Evolutionary conservation across 2,797 vertebrate genomes (phyloP).

Genomic region (Hypotaenidia philippensis): DNA sequence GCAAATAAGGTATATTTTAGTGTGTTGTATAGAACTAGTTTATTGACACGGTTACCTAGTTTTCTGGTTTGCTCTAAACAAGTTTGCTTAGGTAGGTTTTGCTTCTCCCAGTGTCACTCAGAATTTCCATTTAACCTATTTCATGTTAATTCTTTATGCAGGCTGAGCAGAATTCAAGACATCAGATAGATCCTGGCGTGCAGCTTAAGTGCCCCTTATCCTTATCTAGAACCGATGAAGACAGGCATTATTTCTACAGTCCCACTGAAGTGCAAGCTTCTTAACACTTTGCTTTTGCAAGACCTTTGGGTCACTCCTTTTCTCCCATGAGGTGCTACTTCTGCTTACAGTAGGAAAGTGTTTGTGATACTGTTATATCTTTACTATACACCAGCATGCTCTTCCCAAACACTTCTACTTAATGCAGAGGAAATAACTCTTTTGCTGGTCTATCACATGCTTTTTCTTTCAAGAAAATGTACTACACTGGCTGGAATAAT

Average conservation of each 20-base stretch:
- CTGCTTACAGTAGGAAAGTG: not conserved
- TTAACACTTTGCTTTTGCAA: slow-evolving; percentile 35
- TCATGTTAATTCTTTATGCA: not conserved
- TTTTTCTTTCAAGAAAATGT: not conserved
- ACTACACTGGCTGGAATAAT: not conserved
- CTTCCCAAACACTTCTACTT: not conserved
- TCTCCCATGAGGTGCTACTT: not conserved
- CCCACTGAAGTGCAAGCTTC: not conserved
- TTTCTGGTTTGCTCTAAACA: not conserved
- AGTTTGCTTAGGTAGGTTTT: not conserved
- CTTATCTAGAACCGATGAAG: not conserved
- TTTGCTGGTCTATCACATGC: not conserved
- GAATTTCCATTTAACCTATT: slow-evolving; percentile 14
- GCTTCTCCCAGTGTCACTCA: not conserved
- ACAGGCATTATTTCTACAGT: not conserved
- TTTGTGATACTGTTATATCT: not conserved
- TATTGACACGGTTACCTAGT: not conserved
- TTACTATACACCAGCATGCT: not conserved
- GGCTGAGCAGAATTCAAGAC: not conserved
- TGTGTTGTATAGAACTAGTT: not conserved
- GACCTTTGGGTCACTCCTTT: not conserved
- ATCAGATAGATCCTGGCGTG: accelerated
- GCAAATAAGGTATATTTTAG: not conserved
- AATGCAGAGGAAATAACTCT: not conserved
- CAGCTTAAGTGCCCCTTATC: not conserved